Percentiles rank a stretch among this genome's conserved stretches.
Conservation (phyloP, 2,888 invertebrate genomes). For the Xylota segnis region DNA sequence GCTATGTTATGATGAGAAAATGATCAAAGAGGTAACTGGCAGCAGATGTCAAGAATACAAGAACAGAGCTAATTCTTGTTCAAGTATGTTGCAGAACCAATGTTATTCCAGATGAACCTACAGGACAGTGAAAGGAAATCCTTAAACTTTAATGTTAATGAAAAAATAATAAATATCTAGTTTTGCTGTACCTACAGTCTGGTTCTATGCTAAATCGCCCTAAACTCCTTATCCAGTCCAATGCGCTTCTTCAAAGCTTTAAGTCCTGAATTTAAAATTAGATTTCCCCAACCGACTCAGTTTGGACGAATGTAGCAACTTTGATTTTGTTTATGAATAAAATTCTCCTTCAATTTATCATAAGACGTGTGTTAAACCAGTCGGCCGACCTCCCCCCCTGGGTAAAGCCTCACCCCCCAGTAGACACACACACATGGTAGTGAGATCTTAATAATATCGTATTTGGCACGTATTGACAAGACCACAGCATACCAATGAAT, state of each 20-base stretch:
- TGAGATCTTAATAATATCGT: constrained; percentile 72
- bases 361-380: constrained; percentile 38
- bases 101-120: too few relatives aligned
- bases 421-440: constrained; percentile 25
- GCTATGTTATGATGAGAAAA: too few relatives aligned
- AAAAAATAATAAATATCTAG: too few relatives aligned
- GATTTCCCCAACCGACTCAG: neutral
- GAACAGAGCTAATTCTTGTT: too few relatives aligned
- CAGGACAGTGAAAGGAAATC: too few relatives aligned
- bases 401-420: constrained; percentile 55
- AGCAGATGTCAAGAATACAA: too few relatives aligned
- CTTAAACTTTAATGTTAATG: too few relatives aligned
- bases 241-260: neutral
- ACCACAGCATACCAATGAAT: constrained; percentile 73
- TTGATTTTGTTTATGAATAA: constrained; percentile 26
- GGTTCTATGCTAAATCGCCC: neutral
- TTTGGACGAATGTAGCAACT: too few relatives aligned
- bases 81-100: too few relatives aligned
- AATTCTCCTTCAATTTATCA: constrained; percentile 52
- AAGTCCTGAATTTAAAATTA: constrained; percentile 16
- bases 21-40: too few relatives aligned
- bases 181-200: too few relatives aligned
- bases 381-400: neutral
- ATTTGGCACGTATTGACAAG: constrained; percentile 72
- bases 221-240: neutral